Percentiles rank a stretch among this genome's conserved stretches.
phyloP scores from a whole-genome alignment of 2,888 invertebrate genomes.

The Drosophila lacicola region DNA sequence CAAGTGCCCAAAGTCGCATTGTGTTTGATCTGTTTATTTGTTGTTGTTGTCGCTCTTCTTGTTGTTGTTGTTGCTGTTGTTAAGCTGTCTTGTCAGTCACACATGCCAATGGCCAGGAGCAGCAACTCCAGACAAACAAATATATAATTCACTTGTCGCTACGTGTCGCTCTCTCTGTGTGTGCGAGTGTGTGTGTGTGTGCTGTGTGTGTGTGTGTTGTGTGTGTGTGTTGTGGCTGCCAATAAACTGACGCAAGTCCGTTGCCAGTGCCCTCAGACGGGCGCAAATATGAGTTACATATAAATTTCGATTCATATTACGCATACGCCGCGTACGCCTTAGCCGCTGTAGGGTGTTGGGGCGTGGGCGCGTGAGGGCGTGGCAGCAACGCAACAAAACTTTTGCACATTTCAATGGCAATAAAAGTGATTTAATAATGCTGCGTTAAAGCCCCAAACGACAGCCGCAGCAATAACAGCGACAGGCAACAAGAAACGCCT shows the following conservation, averaged over 20 bases:
- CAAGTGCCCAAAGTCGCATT: conserved; percentile 55
- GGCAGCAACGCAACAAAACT: conserved; percentile 48
- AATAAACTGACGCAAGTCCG: conserved; percentile 44
- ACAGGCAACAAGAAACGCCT: conserved; percentile 19
- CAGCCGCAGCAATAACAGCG: conserved; percentile 35
- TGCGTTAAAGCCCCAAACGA: conserved; percentile 53
- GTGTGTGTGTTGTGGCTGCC: conserved; percentile 9
- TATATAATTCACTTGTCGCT: conserved; percentile 52
- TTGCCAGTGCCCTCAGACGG: conserved; percentile 29
- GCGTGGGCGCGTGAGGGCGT: background rate
- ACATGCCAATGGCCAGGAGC: conserved; percentile 53
- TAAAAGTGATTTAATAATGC: conserved; percentile 80
- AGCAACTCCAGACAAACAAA: conserved; percentile 48
- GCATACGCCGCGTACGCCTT: conserved; percentile 53
- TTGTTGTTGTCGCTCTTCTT: conserved; percentile 3
- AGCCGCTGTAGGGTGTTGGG: background rate
- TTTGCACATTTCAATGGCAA: conserved; percentile 77
- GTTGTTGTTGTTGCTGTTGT: conserved; percentile 20
- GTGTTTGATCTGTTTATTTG: conserved; percentile 51
- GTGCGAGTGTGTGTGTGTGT: background rate
- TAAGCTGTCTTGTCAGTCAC: conserved; percentile 51
- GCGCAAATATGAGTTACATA: conserved; percentile 60
- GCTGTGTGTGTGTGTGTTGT: conserved; percentile 1
- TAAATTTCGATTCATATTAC: conserved; percentile 59
- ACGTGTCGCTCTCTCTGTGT: background rate